Percentiles rank a stretch among this genome's conserved stretches.
Conservation (phyloP, 2,113 vertebrate genomes). For the Serinus canaria region DNA sequence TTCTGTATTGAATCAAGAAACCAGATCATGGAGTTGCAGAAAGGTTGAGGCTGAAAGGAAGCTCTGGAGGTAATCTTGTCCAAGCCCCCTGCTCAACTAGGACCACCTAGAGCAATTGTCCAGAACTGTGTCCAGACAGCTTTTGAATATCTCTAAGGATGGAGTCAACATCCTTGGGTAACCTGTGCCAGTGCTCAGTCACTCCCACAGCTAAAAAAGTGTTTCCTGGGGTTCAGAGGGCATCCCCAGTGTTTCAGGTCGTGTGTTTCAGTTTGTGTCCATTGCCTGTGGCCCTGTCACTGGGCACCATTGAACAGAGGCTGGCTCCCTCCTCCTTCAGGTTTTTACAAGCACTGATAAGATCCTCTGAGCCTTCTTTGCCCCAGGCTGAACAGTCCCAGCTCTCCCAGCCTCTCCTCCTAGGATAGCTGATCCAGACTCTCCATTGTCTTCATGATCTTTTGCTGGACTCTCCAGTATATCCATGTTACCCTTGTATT, state of each 20-base stretch:
- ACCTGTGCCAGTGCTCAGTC: neutral
- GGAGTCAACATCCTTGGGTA: neutral
- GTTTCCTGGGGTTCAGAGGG: neutral
- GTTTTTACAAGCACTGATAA: neutral
- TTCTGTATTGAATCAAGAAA: neutral
- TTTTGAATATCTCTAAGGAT: neutral
- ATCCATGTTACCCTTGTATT: neutral
- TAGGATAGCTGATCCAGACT: neutral
- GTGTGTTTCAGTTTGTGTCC: neutral
- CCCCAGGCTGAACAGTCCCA: neutral
- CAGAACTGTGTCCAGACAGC: neutral
- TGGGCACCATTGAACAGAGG: neutral
- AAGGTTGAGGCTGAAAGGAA: neutral
- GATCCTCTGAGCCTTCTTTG: neutral
- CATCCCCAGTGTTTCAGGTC: neutral
- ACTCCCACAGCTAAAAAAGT: neutral
- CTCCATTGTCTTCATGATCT: neutral
- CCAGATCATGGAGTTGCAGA: rapidly evolving
- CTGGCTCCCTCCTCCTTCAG: neutral
- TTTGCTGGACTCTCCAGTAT: neutral
- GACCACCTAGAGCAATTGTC: neutral
- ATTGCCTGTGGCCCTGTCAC: neutral
- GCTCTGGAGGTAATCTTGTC: neutral
- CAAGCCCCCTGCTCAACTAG: neutral
- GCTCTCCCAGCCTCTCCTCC: neutral